phyloP scores from a whole-genome alignment of 2,797 vertebrate genomes.

The Buphagus erythrorhynchus region DNA sequence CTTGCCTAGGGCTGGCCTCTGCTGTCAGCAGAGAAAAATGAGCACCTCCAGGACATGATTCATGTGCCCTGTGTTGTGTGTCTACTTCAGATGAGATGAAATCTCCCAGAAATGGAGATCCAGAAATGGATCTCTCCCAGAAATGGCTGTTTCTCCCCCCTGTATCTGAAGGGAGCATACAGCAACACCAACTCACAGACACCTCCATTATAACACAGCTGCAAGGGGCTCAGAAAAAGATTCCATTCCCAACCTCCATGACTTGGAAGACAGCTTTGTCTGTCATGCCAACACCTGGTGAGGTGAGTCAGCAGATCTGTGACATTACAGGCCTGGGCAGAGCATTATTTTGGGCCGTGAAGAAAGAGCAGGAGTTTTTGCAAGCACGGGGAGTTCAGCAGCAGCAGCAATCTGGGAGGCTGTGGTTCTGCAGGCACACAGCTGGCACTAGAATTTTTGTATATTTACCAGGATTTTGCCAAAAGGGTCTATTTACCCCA shows the following conservation, averaged over 20 bases:
- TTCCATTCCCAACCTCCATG: fast-evolving
- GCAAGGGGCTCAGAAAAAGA: neutral
- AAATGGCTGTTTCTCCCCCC: neutral
- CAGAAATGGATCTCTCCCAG: neutral
- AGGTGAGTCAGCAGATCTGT: neutral
- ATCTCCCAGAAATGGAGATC: neutral
- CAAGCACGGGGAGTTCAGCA: neutral
- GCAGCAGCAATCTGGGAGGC: neutral
- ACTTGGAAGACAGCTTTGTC: neutral
- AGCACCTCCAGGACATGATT: neutral
- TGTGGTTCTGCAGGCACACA: neutral
- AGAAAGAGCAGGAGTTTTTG: neutral
- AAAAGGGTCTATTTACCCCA: neutral
- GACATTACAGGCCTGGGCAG: neutral
- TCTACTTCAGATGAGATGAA: neutral
- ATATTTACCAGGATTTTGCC: neutral
- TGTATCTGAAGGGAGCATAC: neutral
- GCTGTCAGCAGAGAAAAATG: neutral
- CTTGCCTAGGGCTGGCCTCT: neutral
- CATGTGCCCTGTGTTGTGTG: neutral
- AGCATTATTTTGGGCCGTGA: neutral
- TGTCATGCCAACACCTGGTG: neutral
- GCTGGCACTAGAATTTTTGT: neutral
- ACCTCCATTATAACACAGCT: neutral
- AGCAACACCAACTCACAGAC: neutral